Percentiles rank a stretch among this genome's conserved stretches.
phyloP scores from a whole-genome alignment of 2,797 vertebrate genomes.

The Chelon labrosus region DNA sequence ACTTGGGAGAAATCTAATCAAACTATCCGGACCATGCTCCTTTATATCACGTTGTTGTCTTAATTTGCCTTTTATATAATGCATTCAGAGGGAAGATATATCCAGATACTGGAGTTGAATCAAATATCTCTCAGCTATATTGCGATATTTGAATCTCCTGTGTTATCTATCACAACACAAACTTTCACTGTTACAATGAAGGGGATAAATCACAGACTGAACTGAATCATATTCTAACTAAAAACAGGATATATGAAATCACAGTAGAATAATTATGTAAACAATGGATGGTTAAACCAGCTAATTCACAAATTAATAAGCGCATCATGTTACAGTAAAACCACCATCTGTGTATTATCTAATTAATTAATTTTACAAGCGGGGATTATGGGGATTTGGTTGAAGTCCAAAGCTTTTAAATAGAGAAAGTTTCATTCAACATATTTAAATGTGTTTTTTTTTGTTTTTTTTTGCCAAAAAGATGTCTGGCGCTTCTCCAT shows the following conservation, averaged over 20 bases:
- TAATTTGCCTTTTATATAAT: neutral
- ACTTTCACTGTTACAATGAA: neutral
- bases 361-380: slow-evolving; percentile 1
- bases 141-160: neutral
- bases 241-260: neutral
- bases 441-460: slow-evolving; percentile 9
- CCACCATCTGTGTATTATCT: slow-evolving; percentile 6
- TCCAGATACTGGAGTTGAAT: neutral
- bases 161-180: neutral
- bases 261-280: neutral
- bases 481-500: neutral
- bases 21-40: neutral
- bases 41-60: neutral
- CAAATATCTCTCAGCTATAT: too few relatives aligned
- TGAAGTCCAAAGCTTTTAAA: slow-evolving; percentile 6
- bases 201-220: neutral
- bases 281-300: neutral
- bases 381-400: slow-evolving; percentile 8
- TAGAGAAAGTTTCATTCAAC: neutral
- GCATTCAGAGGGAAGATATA: neutral
- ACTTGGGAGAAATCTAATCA: neutral
- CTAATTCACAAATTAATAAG: slow-evolving; percentile 14
- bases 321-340: slow-evolving; percentile 7
- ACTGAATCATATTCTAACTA: neutral
- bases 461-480: neutral